Percentiles rank a stretch among this genome's conserved stretches.
phyloP scores from a whole-genome alignment of 2,113 vertebrate genomes.

The Gymnobelideus leadbeateri region DNA sequence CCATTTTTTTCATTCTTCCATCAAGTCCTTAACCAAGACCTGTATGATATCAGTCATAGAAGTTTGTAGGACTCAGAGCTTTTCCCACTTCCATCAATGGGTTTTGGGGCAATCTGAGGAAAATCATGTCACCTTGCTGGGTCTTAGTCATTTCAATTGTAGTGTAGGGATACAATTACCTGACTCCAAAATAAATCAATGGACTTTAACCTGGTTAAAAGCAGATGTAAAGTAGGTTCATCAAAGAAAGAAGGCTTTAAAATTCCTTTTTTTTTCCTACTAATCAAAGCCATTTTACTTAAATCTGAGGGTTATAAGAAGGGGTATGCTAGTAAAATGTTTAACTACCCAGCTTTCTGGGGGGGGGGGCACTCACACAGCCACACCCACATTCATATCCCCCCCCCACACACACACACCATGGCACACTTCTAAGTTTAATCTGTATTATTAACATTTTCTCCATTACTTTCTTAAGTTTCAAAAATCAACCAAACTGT shows the following conservation, averaged over 20 bases:
- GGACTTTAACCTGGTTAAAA: slow-evolving; percentile 3
- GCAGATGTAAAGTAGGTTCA: slow-evolving; percentile 10
- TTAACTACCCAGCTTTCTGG: background rate
- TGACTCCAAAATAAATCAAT: background rate
- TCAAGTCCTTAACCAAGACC: background rate
- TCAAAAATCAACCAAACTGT: background rate
- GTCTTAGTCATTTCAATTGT: background rate
- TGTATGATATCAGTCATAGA: background rate
- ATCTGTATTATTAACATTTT: background rate
- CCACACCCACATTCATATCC: no score
- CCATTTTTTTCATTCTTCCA: slow-evolving; percentile 4
- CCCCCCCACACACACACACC: background rate
- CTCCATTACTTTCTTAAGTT: background rate
- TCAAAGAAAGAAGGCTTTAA: background rate
- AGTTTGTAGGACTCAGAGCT: background rate
- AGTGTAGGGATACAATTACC: background rate
- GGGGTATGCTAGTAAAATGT: background rate
- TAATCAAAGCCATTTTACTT: background rate
- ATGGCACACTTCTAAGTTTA: background rate
- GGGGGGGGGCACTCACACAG: background rate
- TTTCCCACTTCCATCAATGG: background rate
- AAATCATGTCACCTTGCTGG: background rate
- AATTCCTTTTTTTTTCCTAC: background rate
- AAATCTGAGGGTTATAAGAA: background rate
- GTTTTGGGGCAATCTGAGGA: background rate